phyloP scores from a whole-genome alignment of 2,113 vertebrate genomes.

The Lucifuga dentata region DNA sequence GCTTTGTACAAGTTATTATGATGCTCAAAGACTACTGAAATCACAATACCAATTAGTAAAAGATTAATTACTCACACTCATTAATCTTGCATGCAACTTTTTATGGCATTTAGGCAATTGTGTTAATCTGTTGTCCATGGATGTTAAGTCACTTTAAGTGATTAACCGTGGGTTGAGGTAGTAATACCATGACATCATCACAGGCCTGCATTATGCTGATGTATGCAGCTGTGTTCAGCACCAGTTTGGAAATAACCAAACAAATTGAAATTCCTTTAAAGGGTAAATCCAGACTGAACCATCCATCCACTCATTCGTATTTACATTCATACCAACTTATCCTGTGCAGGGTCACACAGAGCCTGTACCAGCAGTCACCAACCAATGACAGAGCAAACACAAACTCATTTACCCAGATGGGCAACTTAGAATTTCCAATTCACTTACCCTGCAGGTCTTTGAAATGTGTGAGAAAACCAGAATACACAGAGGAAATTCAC shows the following conservation, averaged over 20 bases:
- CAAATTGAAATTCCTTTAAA: background rate
- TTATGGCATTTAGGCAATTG: constrained; percentile 21
- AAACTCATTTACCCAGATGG: too few species aligned
- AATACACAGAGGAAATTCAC: too few species aligned
- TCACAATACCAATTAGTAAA: background rate
- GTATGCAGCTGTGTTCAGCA: constrained; percentile 6
- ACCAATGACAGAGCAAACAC: too few species aligned
- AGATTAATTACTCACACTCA: constrained; percentile 32
- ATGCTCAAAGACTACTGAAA: too few species aligned
- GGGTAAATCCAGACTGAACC: background rate
- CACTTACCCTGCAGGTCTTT: too few species aligned
- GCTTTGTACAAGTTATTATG: background rate
- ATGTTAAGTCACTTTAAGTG: constrained; percentile 52
- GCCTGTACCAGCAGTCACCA: too few species aligned
- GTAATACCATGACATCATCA: constrained; percentile 38
- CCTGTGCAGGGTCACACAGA: too few species aligned
- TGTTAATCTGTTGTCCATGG: constrained; percentile 52
- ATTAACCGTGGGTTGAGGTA: constrained; percentile 38
- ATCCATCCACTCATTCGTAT: too few species aligned
- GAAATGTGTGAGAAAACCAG: too few species aligned
- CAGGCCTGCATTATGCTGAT: constrained; percentile 2
- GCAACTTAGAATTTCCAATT: too few species aligned
- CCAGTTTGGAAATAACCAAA: background rate
- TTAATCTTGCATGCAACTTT: constrained; percentile 28
- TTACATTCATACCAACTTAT: too few species aligned